A percentile compares a stretch with the other conserved stretches of the same genome.
Conservation (phyloP, 1,140 invertebrate genomes). For the Macrosteles quadrilineatus region DNA sequence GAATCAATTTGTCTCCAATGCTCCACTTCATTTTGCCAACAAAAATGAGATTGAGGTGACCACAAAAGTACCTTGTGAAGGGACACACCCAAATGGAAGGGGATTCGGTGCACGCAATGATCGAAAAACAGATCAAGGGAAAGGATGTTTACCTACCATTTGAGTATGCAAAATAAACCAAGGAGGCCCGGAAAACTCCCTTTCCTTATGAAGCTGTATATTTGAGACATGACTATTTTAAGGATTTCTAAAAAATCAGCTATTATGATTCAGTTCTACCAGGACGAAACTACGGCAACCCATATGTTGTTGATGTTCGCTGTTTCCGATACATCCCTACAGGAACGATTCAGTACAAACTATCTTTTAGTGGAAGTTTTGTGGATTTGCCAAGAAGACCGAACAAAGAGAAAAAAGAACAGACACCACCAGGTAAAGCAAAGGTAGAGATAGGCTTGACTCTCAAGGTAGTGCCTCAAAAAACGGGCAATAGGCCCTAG, state of each 20-base stretch:
- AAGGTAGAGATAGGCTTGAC: too few species aligned
- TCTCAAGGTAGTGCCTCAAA: too few species aligned
- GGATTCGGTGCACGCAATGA: constrained; percentile 41
- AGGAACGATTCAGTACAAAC: constrained; percentile 14
- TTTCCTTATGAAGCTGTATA: constrained; percentile 5
- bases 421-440: neutral
- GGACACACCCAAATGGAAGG: constrained; percentile 50
- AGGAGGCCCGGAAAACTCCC: constrained; percentile 34
- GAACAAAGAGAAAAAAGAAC: neutral
- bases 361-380: neutral
- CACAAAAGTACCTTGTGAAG: constrained; percentile 49
- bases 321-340: neutral
- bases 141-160: constrained; percentile 40
- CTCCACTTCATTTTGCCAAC: constrained; percentile 15
- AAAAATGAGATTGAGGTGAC: constrained; percentile 37
- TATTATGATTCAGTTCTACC: constrained; percentile 32
- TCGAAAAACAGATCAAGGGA: constrained; percentile 42
- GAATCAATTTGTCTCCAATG: constrained; percentile 24
- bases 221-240: constrained; percentile 20
- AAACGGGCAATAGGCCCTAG: too few species aligned
- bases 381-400: constrained; percentile 11
- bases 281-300: constrained; percentile 29
- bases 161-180: constrained; percentile 36
- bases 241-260: neutral
- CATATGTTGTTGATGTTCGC: constrained; percentile 23